A percentile compares a stretch with the other conserved stretches of the same genome.
phyloP scores from a whole-genome alignment of 2,797 vertebrate genomes.

The Selene dorsalis region DNA sequence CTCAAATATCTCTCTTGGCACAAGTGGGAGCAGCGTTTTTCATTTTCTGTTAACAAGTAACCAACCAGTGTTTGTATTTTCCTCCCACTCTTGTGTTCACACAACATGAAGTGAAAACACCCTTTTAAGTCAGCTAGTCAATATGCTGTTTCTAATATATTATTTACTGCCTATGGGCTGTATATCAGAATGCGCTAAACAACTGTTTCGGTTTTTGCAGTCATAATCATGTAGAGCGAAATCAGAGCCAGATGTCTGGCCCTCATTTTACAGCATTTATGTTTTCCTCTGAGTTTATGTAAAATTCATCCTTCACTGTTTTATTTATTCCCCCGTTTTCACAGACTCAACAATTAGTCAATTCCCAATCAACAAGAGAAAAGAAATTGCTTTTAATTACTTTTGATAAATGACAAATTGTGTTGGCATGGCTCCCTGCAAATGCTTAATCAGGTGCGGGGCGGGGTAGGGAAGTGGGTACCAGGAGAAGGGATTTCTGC shows the following conservation, averaged over 20 bases:
- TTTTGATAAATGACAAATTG: constrained; percentile 88
- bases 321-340: constrained; percentile 79
- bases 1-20: constrained; percentile 55
- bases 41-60: constrained; percentile 69
- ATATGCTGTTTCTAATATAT: constrained; percentile 81
- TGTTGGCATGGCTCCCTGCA: constrained; percentile 75
- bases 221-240: constrained; percentile 77
- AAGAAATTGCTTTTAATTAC: constrained; percentile 88
- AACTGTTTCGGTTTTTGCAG: constrained; percentile 75
- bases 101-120: constrained; percentile 68
- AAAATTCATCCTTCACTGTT: constrained; percentile 80
- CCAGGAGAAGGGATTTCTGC: constrained; percentile 69
- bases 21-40: constrained; percentile 42
- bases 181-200: constrained; percentile 74
- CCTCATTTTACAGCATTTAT: constrained; percentile 77
- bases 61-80: constrained; percentile 65
- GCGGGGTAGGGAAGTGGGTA: constrained; percentile 62
- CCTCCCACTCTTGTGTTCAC: constrained; percentile 65
- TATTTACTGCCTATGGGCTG: constrained; percentile 77
- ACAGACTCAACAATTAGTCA: constrained; percentile 83
- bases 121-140: constrained; percentile 75
- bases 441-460: constrained; percentile 78
- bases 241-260: constrained; percentile 82
- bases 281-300: constrained; percentile 79
- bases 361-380: constrained; percentile 84